These are phyloP conservation scores for Forbesichthys papilliferus DNA, from an alignment of 2,113 vertebrate species.

Conservation along the genomic window DNA sequence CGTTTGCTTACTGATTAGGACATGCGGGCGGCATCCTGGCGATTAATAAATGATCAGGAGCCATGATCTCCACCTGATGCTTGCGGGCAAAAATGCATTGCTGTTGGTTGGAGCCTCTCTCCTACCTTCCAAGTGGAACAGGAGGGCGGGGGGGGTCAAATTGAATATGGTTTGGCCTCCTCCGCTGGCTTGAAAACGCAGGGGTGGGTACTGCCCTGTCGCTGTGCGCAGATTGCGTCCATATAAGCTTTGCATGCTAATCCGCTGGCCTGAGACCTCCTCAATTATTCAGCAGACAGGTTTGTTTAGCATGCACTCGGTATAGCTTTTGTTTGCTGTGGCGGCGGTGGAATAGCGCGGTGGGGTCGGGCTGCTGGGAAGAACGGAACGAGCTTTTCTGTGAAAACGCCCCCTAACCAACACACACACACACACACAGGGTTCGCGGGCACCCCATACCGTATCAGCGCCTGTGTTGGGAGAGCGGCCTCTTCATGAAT, in stretches of 20 bases:
- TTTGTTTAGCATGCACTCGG: conserved; percentile 78
- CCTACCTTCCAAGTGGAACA: conserved; percentile 4
- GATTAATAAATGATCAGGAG: conserved; percentile 18
- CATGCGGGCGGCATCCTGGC: not conserved
- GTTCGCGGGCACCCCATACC: conserved; percentile 45
- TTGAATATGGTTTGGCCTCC: conserved; percentile 16
- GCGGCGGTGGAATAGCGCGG: conserved; percentile 22
- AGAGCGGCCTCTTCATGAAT: conserved; percentile 68
- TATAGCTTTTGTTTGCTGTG: conserved; percentile 67
- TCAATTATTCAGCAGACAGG: conserved; percentile 79
- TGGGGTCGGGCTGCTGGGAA: conserved; percentile 42
- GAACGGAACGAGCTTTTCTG: conserved; percentile 37
- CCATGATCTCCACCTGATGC: not conserved
- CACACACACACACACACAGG: conserved; percentile 1
- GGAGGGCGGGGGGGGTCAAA: conserved; percentile 13
- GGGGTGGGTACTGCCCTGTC: conserved; percentile 44
- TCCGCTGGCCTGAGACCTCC: conserved; percentile 62
- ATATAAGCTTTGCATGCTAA: conserved; percentile 76
- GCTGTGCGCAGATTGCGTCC: conserved; percentile 67
- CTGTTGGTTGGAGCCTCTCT: not conserved
- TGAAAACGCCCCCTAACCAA: not conserved
- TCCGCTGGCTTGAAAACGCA: conserved; percentile 20
- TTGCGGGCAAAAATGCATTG: not conserved
- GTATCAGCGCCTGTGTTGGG: conserved; percentile 62
- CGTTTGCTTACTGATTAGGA: not conserved